phyloP scores from a whole-genome alignment of 2,888 invertebrate genomes.

The Archips xylosteana region DNA sequence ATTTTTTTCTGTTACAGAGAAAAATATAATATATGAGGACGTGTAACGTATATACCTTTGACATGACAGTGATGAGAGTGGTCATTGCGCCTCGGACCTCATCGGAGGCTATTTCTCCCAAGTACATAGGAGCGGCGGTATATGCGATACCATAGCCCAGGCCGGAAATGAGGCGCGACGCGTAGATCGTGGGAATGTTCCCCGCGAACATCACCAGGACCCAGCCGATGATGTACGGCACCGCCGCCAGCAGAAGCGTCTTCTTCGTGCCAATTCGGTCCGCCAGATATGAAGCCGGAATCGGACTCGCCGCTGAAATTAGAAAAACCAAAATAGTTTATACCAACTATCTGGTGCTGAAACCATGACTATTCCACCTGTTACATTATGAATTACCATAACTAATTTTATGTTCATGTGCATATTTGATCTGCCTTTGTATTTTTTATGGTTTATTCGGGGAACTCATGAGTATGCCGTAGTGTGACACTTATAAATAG shows the following conservation, averaged over 20 bases:
- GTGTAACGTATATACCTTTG: constrained; percentile 68
- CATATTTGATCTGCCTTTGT: constrained; percentile 30
- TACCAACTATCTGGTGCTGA: background rate
- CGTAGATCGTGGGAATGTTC: constrained; percentile 84
- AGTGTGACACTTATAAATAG: constrained; percentile 36
- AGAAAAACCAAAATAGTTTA: constrained; percentile 39
- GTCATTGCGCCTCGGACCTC: constrained; percentile 86
- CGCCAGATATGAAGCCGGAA: constrained; percentile 87
- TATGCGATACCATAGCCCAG: constrained; percentile 87
- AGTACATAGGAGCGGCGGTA: constrained; percentile 87
- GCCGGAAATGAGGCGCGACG: constrained; percentile 86
- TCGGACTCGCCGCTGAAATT: constrained; percentile 85
- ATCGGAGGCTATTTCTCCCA: constrained; percentile 87
- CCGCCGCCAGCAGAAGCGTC: constrained; percentile 85
- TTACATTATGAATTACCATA: background rate
- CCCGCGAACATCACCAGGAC: constrained; percentile 86
- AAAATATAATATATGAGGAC: too few relatives aligned
- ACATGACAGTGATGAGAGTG: constrained; percentile 85
- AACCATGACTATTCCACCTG: constrained; percentile 2
- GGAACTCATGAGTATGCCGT: constrained; percentile 9
- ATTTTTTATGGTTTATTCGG: constrained; percentile 25
- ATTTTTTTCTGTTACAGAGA: too few relatives aligned
- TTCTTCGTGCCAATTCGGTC: constrained; percentile 88
- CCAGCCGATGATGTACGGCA: constrained; percentile 88
- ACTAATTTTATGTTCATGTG: constrained; percentile 5